A percentile compares a stretch with the other conserved stretches of the same genome.
Evolutionary conservation across 1,140 invertebrate genomes (phyloP).

Genomic region (Cyphomyrmex costatus): DNA sequence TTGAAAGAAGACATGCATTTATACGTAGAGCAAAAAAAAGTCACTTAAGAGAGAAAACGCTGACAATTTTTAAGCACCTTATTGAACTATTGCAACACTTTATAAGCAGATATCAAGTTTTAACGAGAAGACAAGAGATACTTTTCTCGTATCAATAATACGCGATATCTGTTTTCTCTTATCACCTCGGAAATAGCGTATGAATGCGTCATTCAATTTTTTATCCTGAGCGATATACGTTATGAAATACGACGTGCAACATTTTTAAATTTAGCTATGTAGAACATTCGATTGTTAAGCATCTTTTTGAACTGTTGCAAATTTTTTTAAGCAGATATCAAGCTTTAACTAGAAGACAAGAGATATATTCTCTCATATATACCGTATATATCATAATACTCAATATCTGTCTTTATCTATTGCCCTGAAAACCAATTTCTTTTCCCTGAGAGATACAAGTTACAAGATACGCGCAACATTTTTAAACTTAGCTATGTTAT

Average conservation of each 20-base stretch:
- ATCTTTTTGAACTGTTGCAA: too few species aligned
- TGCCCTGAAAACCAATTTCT: too few species aligned
- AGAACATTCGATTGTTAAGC: not conserved
- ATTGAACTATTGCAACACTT: not conserved
- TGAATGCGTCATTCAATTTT: too few species aligned
- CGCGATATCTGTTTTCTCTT: not conserved
- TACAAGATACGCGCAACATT: not conserved
- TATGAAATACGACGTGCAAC: not conserved
- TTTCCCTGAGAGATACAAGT: not conserved
- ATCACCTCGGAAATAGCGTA: not conserved
- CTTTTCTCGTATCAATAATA: not conserved
- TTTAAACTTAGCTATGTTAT: not conserved
- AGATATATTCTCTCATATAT: not conserved
- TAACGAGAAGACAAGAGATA: not conserved
- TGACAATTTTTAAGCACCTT: not conserved
- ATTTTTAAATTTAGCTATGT: not conserved
- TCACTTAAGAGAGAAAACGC: not conserved
- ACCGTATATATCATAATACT: not conserved
- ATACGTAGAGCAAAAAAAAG: too few species aligned
- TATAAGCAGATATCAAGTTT: not conserved
- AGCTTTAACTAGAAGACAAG: not conserved
- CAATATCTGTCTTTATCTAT: not conserved
- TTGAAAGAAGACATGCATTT: not conserved
- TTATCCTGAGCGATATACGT: not conserved
- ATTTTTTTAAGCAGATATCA: not conserved